These are phyloP conservation scores for Hydrotaea diabolus DNA, from an alignment of 2,888 invertebrate genomes.

Conservation along the genomic window DNA sequence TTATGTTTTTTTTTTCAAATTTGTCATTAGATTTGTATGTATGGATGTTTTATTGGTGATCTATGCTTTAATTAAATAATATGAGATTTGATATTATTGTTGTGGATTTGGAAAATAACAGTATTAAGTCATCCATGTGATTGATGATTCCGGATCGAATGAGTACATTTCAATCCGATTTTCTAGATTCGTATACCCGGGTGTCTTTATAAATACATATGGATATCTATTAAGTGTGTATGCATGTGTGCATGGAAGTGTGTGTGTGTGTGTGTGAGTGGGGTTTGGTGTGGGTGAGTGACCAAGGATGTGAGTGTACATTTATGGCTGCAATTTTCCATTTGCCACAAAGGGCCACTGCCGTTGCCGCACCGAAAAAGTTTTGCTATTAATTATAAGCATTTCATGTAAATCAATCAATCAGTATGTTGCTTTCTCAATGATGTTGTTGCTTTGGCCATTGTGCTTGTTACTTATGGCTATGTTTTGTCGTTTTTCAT, in stretches of 20 bases:
- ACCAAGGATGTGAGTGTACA: background rate
- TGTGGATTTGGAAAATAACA: background rate
- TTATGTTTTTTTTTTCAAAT: background rate
- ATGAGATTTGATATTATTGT: background rate
- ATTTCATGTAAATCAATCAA: constrained; percentile 32
- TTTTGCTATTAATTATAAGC: constrained; percentile 32
- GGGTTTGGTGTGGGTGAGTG: background rate
- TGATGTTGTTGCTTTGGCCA: background rate
- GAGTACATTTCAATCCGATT: background rate
- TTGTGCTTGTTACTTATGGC: background rate
- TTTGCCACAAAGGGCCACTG: constrained; percentile 21
- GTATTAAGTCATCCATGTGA: constrained; percentile 41
- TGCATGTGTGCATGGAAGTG: background rate
- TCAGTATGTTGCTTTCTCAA: background rate
- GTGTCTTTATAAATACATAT: background rate
- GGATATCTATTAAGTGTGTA: no score
- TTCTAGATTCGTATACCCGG: background rate
- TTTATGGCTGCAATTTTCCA: background rate
- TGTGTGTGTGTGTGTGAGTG: background rate
- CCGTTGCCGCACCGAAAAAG: background rate
- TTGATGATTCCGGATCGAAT: constrained; percentile 42
- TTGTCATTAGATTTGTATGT: constrained; percentile 19
- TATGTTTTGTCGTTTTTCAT: background rate
- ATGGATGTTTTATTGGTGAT: constrained; percentile 4
- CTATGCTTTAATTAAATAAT: constrained; percentile 27